Percentiles rank a stretch among this genome's conserved stretches.
phyloP scores from a whole-genome alignment of 2,888 invertebrate genomes.

The Xylota segnis region DNA sequence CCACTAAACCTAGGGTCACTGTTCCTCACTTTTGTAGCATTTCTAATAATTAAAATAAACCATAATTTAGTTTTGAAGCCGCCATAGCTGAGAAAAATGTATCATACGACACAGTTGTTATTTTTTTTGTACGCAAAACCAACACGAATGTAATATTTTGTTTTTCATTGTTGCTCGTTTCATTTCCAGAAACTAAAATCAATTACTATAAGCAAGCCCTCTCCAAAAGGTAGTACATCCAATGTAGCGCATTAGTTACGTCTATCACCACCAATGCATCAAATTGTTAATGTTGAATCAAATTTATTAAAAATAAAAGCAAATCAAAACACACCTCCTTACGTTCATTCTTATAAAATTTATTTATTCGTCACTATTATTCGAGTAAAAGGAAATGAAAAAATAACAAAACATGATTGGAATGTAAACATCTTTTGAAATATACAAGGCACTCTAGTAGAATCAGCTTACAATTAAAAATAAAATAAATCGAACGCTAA shows the following conservation, averaged over 20 bases:
- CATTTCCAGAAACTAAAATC: neutral
- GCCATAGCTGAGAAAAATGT: neutral
- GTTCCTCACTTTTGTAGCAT: neutral
- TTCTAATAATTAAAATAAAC: neutral
- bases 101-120: too few species aligned
- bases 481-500: slow-evolving; percentile 30
- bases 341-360: slow-evolving; percentile 47
- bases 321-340: slow-evolving; percentile 8
- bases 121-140: too few species aligned
- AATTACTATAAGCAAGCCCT: neutral
- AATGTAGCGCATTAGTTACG: neutral
- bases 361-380: slow-evolving; percentile 54
- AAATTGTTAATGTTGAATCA: slow-evolving; percentile 22
- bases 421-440: slow-evolving; percentile 39
- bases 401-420: slow-evolving; percentile 45
- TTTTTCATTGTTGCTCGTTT: neutral
- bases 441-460: slow-evolving; percentile 60
- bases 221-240: neutral
- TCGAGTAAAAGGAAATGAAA: slow-evolving; percentile 46
- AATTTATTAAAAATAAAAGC: slow-evolving; percentile 25
- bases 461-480: slow-evolving; percentile 30
- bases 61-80: neutral
- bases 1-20: too few species aligned
- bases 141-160: neutral
- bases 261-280: slow-evolving; percentile 7